These are phyloP conservation scores for Apodemia zela DNA, from an alignment of 2,888 invertebrate genomes.

Conservation along the genomic window DNA sequence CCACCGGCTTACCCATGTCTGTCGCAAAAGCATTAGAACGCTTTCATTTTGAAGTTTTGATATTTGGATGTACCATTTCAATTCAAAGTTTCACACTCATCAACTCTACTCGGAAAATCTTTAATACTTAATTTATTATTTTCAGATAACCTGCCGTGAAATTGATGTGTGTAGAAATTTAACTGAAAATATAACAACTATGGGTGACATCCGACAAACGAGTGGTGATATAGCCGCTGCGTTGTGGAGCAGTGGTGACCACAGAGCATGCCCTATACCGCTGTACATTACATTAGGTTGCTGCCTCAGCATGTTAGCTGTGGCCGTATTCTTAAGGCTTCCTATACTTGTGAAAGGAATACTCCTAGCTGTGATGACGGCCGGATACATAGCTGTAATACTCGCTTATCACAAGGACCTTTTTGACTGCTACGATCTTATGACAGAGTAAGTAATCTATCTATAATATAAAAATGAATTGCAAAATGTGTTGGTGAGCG, in stretches of 20 bases:
- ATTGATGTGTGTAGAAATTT: constrained; percentile 62
- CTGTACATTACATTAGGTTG: constrained; percentile 93
- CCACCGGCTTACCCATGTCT: too few species aligned
- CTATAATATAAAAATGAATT: too few species aligned
- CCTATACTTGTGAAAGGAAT: constrained; percentile 91
- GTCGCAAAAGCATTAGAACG: too few species aligned
- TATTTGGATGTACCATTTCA: too few species aligned
- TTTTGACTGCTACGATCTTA: constrained; percentile 90
- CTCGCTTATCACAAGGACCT: constrained; percentile 89
- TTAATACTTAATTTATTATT: constrained; percentile 21
- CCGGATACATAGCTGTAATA: constrained; percentile 89
- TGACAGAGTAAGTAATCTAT: constrained; percentile 85
- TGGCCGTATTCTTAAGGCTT: constrained; percentile 90
- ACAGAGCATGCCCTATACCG: constrained; percentile 91
- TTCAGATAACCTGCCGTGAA: constrained; percentile 69
- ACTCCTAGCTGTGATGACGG: constrained; percentile 88
- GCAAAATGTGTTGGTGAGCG: too few species aligned
- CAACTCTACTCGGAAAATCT: neutral
- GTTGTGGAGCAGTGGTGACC: constrained; percentile 78
- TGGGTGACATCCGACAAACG: constrained; percentile 68
- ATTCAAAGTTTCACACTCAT: too few species aligned
- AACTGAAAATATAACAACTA: constrained; percentile 71
- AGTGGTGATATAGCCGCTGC: constrained; percentile 51
- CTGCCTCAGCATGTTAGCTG: constrained; percentile 90
- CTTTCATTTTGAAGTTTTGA: too few species aligned